Conservation (phyloP, 1,140 invertebrate genomes). For the Proctacanthus coquilletti region DNA sequence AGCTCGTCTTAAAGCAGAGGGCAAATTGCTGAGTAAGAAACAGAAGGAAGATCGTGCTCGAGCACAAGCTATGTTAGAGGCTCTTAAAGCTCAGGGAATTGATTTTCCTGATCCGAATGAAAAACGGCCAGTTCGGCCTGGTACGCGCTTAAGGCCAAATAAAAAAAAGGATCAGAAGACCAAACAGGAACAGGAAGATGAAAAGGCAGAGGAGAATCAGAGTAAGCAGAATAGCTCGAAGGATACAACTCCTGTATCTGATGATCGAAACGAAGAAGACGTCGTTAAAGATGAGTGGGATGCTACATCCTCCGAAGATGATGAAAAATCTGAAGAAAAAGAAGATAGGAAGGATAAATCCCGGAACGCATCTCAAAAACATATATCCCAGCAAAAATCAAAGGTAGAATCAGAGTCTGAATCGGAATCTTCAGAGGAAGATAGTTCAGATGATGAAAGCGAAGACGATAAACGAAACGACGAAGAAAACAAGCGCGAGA, state of each 20-base stretch:
- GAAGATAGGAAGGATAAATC: constrained; percentile 28
- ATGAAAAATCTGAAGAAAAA: constrained; percentile 40
- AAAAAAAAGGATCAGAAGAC: constrained; percentile 35
- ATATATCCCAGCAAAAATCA: neutral
- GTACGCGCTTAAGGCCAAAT: constrained; percentile 60
- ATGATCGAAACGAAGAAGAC: constrained; percentile 24
- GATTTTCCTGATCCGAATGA: constrained; percentile 43
- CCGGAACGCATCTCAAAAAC: neutral
- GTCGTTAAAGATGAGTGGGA: constrained; percentile 73
- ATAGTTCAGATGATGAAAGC: constrained; percentile 17
- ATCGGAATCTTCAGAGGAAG: constrained; percentile 16
- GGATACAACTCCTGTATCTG: neutral
- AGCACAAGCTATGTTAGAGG: constrained; percentile 75
- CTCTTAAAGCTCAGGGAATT: constrained; percentile 69
- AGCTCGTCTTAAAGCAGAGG: constrained; percentile 85
- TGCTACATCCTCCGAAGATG: constrained; percentile 51
- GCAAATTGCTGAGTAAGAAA: constrained; percentile 82
- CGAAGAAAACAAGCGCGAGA: constrained; percentile 47
- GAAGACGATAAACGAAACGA: constrained; percentile 35
- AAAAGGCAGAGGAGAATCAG: constrained; percentile 5
- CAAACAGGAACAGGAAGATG: constrained; percentile 33
- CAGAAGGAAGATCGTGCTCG: constrained; percentile 79
- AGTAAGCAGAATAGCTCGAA: too few relatives aligned
- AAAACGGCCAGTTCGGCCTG: constrained; percentile 52
- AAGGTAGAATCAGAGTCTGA: constrained; percentile 8